Evolutionary conservation across 2,888 invertebrate genomes (phyloP).

Genomic region (Brachylomia viminalis): DNA sequence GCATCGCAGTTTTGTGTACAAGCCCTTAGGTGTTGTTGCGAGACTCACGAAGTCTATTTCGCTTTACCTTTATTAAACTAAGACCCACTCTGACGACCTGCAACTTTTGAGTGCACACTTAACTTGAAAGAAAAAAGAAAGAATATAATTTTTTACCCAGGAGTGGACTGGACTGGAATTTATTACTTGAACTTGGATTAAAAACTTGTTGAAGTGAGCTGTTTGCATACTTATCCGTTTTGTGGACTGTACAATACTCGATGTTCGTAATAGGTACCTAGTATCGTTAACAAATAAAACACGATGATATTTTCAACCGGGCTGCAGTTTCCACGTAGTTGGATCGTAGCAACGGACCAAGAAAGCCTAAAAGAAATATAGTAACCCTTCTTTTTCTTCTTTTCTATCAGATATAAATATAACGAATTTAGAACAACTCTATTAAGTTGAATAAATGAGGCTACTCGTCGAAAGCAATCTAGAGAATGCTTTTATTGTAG

Average conservation of each 20-base stretch:
- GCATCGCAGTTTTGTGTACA: too few relatives aligned
- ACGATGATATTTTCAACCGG: conserved; percentile 32
- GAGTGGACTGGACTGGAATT: too few relatives aligned
- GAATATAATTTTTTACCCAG: too few relatives aligned
- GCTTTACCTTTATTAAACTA: background rate
- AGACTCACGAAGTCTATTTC: background rate
- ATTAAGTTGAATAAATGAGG: background rate
- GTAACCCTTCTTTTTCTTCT: background rate
- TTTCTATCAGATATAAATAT: background rate
- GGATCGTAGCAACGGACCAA: conserved; percentile 52
- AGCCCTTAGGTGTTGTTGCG: background rate
- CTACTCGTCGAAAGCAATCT: background rate
- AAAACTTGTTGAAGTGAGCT: background rate
- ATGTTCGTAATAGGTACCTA: conserved; percentile 37
- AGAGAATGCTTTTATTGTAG: background rate
- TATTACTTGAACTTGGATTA: background rate
- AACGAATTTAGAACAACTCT: background rate
- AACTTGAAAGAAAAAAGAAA: background rate
- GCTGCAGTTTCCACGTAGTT: conserved; percentile 68
- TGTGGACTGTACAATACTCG: conserved; percentile 35
- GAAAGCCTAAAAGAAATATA: background rate
- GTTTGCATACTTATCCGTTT: background rate
- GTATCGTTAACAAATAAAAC: conserved; percentile 47
- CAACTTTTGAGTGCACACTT: background rate
- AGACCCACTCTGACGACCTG: background rate